Percentiles rank a stretch among this genome's conserved stretches.
These are phyloP conservation scores for Hafferia zeledoni DNA, from an alignment of 2,797 vertebrate species.

Conservation along the genomic window DNA sequence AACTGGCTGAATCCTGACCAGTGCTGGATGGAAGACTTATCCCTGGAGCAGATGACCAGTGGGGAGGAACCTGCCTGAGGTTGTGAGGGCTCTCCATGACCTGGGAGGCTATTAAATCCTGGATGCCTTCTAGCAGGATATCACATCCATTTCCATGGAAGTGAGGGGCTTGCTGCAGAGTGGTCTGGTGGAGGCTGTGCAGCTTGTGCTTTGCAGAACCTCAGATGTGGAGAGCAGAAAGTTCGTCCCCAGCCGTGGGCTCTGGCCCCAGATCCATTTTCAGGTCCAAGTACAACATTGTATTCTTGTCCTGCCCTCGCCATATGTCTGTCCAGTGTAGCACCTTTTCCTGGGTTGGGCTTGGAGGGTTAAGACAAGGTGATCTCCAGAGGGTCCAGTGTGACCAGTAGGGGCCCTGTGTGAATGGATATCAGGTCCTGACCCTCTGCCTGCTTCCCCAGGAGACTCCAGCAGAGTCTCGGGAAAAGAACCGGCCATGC, in stretches of 20 bases:
- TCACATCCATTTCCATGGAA: neutral
- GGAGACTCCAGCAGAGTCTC: constrained; percentile 81
- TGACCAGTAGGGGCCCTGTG: neutral
- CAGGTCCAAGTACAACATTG: neutral
- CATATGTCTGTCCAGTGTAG: neutral
- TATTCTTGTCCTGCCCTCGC: neutral
- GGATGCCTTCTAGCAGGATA: neutral
- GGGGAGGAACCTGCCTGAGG: neutral
- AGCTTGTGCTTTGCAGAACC: neutral
- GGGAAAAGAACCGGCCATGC: constrained; percentile 80
- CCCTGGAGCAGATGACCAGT: neutral
- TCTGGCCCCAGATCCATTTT: neutral
- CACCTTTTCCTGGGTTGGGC: neutral
- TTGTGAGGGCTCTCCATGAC: neutral
- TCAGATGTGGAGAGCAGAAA: neutral
- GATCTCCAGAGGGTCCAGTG: rapidly evolving
- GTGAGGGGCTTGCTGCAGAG: neutral
- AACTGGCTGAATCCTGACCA: neutral
- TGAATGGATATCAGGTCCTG: neutral
- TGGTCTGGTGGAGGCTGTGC: neutral
- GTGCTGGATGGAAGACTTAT: neutral
- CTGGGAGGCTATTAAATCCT: neutral
- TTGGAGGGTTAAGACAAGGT: neutral
- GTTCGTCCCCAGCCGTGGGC: rapidly evolving
- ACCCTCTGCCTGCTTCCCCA: neutral